Percentiles rank a stretch among this genome's conserved stretches.
phyloP scores from a whole-genome alignment of 2,797 vertebrate species.

The Euthynnus affinis region DNA sequence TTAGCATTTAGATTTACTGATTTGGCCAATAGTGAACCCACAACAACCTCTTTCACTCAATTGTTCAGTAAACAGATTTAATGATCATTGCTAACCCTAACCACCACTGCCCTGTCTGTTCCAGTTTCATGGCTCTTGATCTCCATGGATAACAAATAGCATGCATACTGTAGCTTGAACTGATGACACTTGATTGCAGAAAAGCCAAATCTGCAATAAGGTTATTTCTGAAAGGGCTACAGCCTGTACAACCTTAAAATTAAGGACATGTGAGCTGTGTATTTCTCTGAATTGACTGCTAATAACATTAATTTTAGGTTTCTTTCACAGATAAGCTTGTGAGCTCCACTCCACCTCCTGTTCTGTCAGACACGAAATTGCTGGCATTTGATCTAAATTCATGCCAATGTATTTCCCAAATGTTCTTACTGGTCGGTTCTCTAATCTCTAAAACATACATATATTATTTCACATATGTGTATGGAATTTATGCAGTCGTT shows the following conservation, averaged over 20 bases:
- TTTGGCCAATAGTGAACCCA: background rate
- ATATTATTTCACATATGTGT: background rate
- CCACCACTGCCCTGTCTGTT: background rate
- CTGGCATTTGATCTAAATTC: background rate
- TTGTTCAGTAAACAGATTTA: background rate
- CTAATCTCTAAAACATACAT: background rate
- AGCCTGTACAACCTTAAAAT: slow-evolving; percentile 1
- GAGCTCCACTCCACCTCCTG: background rate
- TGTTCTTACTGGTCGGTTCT: background rate
- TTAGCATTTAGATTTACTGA: background rate
- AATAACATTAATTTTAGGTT: background rate
- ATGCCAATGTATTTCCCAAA: background rate
- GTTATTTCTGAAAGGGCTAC: slow-evolving; percentile 2
- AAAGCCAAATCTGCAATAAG: background rate
- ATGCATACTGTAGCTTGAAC: background rate
- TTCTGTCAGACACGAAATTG: too few species aligned
- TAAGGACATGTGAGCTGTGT: background rate
- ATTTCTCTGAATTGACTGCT: background rate
- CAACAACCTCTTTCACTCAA: background rate
- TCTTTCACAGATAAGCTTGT: background rate
- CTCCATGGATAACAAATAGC: slow-evolving; percentile 19
- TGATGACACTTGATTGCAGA: slow-evolving; percentile 9
- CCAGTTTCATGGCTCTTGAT: slow-evolving; percentile 16
- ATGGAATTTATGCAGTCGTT: background rate
- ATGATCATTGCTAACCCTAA: background rate